Evolutionary conservation across 2,888 invertebrate genomes (phyloP), one percentile per base, ranked within the genome.

Genomic region (Epistrophe grossulariae): DNA sequence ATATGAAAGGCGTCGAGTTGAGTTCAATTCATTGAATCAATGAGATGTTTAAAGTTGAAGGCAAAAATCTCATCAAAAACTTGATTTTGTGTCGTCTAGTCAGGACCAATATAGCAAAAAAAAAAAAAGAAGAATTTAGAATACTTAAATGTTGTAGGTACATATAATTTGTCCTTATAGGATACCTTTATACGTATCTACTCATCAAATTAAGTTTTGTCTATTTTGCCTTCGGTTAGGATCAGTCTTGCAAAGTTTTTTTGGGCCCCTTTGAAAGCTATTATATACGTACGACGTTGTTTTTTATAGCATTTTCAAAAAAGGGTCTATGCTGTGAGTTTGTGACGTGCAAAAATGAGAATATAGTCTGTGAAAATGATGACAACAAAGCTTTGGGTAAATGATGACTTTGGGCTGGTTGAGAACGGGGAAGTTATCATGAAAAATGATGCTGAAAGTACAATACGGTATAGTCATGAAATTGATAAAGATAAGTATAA

Each of bases 401-500:
- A 28, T 43, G 5, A 43, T 24, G 31, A 9, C 40, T 62, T n/a
- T 28, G n/a, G 43, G 24, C 8, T 43, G 24, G 17, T 55, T 15
- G 28, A 28, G 13, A 45, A 28, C 28, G n/a, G 43, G 24, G n/a
- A n/a, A 28, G 28, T 64, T 45, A 45, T 64, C 5, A 43, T 28
- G 62, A 64, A 64, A 64, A 24, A 64, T 43, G n/a, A 64, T 64
- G 11, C 15, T 43, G 43, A 43, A n/a, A 28, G 28, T 28, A n/a
- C n/a, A 62, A 28, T 43, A 43, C 15, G 11, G 62, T 62, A n/a
- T n/a, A 40, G 43, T 62, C 19, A 62, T 45, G 62, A 64, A 43
- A 45, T 62, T 62, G 43, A 62, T 62, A 40, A 62, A 62, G 62
- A 62, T 43, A 62, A 62, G 24, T 24, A 62, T 43, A 40, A 43